Conservation (phyloP, 92 coral and sea anemone genomes). For the Umimayanthus kanabou region DNA sequence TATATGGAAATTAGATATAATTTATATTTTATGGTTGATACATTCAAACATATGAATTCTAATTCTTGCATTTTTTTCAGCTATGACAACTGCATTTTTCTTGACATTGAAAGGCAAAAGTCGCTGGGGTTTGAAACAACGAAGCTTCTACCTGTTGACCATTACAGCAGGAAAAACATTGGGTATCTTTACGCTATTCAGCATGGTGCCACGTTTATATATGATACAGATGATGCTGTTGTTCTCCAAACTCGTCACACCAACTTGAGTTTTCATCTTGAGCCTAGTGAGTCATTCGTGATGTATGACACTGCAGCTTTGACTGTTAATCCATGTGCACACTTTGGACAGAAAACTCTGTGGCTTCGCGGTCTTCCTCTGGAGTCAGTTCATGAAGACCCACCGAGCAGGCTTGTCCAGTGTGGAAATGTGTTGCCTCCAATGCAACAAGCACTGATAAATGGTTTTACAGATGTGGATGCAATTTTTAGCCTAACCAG, state of each 20-base stretch:
- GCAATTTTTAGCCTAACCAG: constrained; percentile 20
- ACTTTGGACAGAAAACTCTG: constrained; percentile 25
- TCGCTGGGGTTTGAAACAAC: constrained; percentile 21
- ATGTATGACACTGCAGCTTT: constrained; percentile 28
- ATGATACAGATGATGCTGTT: constrained; percentile 27
- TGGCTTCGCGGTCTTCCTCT: constrained; percentile 38
- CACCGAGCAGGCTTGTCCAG: background rate
- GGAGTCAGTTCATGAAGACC: constrained; percentile 2
- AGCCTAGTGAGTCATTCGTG: background rate
- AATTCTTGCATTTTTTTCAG: background rate
- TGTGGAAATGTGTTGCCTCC: constrained; percentile 5
- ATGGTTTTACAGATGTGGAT: constrained; percentile 25
- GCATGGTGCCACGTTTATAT: constrained; percentile 29
- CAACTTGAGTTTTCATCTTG: constrained; percentile 31
- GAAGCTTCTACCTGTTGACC: constrained; percentile 23
- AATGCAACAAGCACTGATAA: constrained; percentile 30
- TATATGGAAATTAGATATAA: background rate
- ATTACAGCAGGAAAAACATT: constrained; percentile 38
- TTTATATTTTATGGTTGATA: background rate
- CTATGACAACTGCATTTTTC: constrained; percentile 34
- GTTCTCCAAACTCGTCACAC: background rate
- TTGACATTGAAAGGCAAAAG: constrained; percentile 23
- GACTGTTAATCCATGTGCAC: constrained; percentile 7
- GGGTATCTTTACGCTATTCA: constrained; percentile 40
- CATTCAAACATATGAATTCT: background rate